Evolutionary conservation across 2,797 vertebrate genomes (phyloP).

Genomic region (Todus mexicanus): DNA sequence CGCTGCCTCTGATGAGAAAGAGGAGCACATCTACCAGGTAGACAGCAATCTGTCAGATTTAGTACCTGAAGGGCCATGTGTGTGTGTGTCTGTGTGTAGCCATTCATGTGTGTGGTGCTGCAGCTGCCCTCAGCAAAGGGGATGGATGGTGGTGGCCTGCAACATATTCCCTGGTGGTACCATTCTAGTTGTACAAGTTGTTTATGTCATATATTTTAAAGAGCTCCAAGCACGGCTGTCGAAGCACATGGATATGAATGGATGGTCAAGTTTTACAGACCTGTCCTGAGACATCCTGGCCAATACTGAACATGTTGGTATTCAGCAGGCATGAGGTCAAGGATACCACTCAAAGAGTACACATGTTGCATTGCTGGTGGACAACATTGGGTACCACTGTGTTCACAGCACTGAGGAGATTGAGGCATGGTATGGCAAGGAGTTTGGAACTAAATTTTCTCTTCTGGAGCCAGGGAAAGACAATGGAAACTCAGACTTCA

Average conservation of each 20-base stretch:
- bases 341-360: background rate
- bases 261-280: background rate
- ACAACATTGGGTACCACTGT: background rate
- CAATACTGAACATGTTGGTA: background rate
- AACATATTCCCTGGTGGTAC: background rate
- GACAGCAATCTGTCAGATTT: background rate
- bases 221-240: background rate
- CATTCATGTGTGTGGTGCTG: background rate
- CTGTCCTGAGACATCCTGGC: background rate
- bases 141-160: background rate
- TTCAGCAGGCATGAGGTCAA: background rate
- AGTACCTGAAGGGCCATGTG: background rate
- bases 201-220: background rate
- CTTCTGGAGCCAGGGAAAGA: background rate
- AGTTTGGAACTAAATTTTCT: background rate
- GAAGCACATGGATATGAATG: background rate
- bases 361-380: background rate
- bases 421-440: fast-evolving
- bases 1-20: background rate
- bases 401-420: background rate
- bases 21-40: background rate
- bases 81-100: background rate
- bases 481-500: background rate
- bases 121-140: background rate
- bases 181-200: fast-evolving